These are phyloP conservation scores for Mylabris sibirica DNA, from an alignment of 2,888 invertebrate genomes.

Conservation along the genomic window DNA sequence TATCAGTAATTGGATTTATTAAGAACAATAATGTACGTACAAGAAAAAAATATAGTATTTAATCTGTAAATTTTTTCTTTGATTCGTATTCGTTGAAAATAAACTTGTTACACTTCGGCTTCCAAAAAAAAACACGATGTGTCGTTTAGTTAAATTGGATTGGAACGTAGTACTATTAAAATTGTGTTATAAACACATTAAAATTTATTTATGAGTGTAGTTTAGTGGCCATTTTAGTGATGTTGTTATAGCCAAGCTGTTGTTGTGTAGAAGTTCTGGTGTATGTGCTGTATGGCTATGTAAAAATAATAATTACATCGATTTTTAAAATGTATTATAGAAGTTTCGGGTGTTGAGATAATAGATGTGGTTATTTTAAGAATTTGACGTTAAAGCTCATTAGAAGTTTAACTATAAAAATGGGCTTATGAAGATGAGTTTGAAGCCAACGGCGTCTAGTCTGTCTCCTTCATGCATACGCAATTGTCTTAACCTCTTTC, in stretches of 20 bases:
- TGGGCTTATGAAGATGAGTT: constrained; percentile 41
- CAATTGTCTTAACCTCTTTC: constrained; percentile 56
- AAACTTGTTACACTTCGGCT: no score
- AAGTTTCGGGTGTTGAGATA: constrained; percentile 13
- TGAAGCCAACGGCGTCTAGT: constrained; percentile 28
- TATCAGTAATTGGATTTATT: no score
- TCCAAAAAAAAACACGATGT: no score
- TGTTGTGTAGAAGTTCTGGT: background rate
- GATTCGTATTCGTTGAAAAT: no score
- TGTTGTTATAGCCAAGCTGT: background rate
- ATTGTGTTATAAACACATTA: background rate
- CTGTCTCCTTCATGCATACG: constrained; percentile 51
- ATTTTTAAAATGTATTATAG: constrained; percentile 4
- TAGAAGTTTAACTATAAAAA: constrained; percentile 39
- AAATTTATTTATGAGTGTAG: background rate
- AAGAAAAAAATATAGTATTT: no score
- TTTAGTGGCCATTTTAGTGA: background rate
- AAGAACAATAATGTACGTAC: no score
- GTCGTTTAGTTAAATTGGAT: no score
- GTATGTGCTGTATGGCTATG: background rate
- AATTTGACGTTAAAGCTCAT: constrained; percentile 37
- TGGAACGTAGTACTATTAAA: background rate
- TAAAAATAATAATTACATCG: background rate
- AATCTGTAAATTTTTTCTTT: no score
- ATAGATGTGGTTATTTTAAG: constrained; percentile 25